Base-by-base conservation (phyloP, 1,140 invertebrate genomes). In the Drosophila grimshawi region DNA sequence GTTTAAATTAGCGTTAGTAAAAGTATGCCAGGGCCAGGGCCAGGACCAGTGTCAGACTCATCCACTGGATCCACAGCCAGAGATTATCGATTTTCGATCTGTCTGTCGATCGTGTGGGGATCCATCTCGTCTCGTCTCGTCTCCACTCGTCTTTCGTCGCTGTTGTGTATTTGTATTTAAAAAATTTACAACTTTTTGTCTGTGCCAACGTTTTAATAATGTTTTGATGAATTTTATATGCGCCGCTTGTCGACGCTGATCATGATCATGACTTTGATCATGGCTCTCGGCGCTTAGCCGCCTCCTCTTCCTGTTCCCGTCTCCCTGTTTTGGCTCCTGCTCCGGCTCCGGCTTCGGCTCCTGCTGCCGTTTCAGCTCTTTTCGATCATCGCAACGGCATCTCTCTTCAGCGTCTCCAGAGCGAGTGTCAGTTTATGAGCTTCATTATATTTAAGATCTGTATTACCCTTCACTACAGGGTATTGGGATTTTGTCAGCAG, bases 161-260 rank as follows among this genome's bases (percentile, higher is more conserved):
- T 46, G 51, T n/a, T 41, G 52, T 71, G 74, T 88, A 80, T 88
- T 88, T 88, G 83, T 88, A 86, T 88, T 88, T 88, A 83, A 88
- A 88, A 59, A 67, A 89, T 89, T 83, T 88, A 88, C 85, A 88
- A 80, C 80, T 80, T 73, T 79, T 80, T 68, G 55, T 67, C 51
- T 48, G 29, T 32, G 57, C 63, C 59, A 88, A 83, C 83, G 63
- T 88, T 88, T 88, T 89, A 89, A 88, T 88, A 88, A 88, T 81
- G 74, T 89, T 88, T 88, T 85, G 85, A 85, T 88, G 80, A 89
- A 85, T 89, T 88, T 88, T 78, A 88, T 88, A 89, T 89, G 80
- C 85, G 66, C 61, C 78, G 85, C 85, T 89, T 88, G 85, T 88
- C 85, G 85, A 89, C 85, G 85, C 78, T 53, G 80, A 66, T 80